phyloP scores from a whole-genome alignment of 2,888 invertebrate species.

The Crematogaster levior region DNA sequence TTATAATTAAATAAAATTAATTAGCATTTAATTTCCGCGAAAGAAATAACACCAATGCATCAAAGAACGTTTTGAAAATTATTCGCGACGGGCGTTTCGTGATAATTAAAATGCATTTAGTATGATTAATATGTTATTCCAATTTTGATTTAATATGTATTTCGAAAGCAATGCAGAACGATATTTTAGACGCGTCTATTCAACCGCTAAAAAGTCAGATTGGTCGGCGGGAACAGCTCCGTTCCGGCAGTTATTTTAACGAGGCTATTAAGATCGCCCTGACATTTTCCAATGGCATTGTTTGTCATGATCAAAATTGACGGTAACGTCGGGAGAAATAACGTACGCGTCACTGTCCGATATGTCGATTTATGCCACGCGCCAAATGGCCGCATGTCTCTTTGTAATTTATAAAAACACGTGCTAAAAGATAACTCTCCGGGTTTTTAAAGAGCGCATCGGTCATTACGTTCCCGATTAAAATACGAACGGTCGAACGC shows the following conservation, averaged over 20 bases:
- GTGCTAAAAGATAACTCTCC: background rate
- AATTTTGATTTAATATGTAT: too few relatives aligned
- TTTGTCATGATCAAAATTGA: conserved; percentile 24
- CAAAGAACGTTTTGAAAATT: background rate
- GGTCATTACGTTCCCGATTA: conserved; percentile 21
- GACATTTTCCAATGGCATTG: conserved; percentile 37
- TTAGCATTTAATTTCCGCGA: conserved; percentile 13
- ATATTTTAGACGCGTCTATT: conserved; percentile 14
- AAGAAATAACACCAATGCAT: background rate
- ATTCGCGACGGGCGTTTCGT: background rate
- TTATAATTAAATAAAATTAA: conserved; percentile 17
- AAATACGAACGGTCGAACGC: conserved; percentile 5
- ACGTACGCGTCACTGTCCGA: background rate
- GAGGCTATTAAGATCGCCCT: conserved; percentile 26
- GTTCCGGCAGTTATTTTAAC: conserved; percentile 13
- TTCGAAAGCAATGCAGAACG: background rate
- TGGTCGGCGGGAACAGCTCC: background rate
- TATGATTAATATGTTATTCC: background rate
- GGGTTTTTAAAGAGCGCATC: conserved; percentile 5
- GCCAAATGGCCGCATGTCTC: background rate
- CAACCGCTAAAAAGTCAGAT: background rate
- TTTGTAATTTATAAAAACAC: conserved; percentile 26
- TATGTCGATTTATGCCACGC: conserved; percentile 7
- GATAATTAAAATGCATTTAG: conserved; percentile 17
- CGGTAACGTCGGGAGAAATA: background rate